Evolutionary conservation across 2,113 vertebrate species (phyloP).

Genomic region (Perca fluviatilis): DNA sequence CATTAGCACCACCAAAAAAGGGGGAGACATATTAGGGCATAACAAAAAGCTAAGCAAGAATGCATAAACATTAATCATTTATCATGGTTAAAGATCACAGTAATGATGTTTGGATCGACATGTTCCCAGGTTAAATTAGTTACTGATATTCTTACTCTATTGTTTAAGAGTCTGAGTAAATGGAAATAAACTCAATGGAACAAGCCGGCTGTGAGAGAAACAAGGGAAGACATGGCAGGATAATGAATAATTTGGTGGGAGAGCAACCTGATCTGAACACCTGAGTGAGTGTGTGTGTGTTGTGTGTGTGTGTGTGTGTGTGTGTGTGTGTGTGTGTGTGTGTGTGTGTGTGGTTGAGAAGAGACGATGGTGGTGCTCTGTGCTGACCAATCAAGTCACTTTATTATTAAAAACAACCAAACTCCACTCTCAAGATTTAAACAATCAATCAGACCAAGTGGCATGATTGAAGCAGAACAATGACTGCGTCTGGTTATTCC

Average conservation of each 20-base stretch:
- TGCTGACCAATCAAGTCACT: constrained; percentile 9
- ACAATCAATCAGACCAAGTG: no score
- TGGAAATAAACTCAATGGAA: constrained; percentile 80
- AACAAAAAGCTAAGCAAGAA: constrained; percentile 36
- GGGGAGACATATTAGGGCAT: constrained; percentile 3
- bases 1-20: constrained; percentile 8
- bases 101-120: constrained; percentile 42
- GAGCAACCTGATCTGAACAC: constrained; percentile 77
- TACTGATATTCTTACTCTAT: constrained; percentile 69
- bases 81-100: constrained; percentile 58
- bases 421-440: neutral
- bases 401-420: constrained; percentile 22
- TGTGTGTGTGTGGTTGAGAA: constrained; percentile 2
- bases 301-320: constrained; percentile 27
- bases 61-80: constrained; percentile 60
- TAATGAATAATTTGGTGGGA: constrained; percentile 80
- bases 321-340: constrained; percentile 3
- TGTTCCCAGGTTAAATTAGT: constrained; percentile 62
- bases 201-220: constrained; percentile 79
- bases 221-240: constrained; percentile 77
- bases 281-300: constrained; percentile 57
- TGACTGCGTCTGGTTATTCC: neutral
- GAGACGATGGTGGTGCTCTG: neutral
- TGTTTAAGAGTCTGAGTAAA: constrained; percentile 75
- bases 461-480: no score